Conservation (phyloP, 64 coral and sea anemone genomes). For the Pocillopora damicornis region DNA sequence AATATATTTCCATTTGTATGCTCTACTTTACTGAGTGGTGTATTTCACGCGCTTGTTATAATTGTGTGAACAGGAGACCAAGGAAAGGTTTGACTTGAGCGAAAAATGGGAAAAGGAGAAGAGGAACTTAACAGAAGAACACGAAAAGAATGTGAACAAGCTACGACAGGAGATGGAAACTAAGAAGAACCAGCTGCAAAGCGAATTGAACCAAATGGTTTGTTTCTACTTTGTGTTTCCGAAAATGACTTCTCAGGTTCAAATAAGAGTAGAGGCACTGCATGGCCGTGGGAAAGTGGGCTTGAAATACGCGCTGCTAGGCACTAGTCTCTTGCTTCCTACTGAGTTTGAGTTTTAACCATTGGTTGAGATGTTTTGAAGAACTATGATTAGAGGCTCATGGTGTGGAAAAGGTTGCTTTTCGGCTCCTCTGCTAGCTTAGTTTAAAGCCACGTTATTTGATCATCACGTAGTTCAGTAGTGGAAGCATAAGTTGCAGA, state of each 20-base stretch:
- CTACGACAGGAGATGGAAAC: constrained; percentile 37
- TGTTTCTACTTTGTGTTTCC: not conserved
- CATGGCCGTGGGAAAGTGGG: not conserved
- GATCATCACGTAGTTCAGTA: no score
- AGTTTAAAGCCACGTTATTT: no score
- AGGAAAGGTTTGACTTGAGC: constrained; percentile 59
- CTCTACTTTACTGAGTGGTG: not conserved
- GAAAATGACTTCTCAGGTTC: not conserved
- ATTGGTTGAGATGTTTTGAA: no score
- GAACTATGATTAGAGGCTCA: no score
- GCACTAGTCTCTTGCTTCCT: not conserved
- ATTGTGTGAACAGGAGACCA: constrained; percentile 35
- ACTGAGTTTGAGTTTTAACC: not conserved
- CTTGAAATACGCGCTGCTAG: not conserved
- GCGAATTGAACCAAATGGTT: constrained; percentile 42
- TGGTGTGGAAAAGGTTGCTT: no score
- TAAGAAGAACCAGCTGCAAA: constrained; percentile 31
- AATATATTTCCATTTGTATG: not conserved
- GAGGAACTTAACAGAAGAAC: constrained; percentile 34
- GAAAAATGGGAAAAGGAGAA: constrained; percentile 58
- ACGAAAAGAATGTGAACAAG: constrained; percentile 43
- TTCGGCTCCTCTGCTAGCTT: no score
- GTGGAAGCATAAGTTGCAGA: no score
- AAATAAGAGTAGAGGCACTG: not conserved
- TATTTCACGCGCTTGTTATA: not conserved